Base-by-base conservation (phyloP, 2,888 invertebrate genomes). In the Diabrotica balteata region DNA sequence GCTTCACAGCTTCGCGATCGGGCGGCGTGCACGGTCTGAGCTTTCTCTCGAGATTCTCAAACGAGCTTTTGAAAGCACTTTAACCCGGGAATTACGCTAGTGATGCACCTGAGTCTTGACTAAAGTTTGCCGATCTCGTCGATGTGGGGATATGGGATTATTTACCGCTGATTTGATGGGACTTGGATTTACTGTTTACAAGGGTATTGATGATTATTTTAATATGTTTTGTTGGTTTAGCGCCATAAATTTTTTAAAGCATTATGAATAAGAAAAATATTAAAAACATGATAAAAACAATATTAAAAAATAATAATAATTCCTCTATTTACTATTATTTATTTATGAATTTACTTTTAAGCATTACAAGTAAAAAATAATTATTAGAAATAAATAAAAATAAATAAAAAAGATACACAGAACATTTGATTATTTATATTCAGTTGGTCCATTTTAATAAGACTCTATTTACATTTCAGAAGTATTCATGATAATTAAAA, bases 61-160 rank as follows among this genome's bases (percentile, higher is more conserved):
- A 66, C 44, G 68, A 74, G 74, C 77, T 77, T 73, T 78, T 73
- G 66, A 72, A 57, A 57, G 8, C 71, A 70, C 44, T 75, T 75
- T 75, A 69, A 75, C 75, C 78, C 78, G 78, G 76, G 77, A 76
- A 76, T 76, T 77, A 74, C 76, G 78, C 74, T 75, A 75, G 79
- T 72, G 65, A 54, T 63, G 66, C 63, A 66, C 51, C 59, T 50
- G 52, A 66, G 52, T 62, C 60, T 57, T 46, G 55, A 57, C 46
- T 58, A 51, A 7, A 8, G n/a, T 17, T 66, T 57, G 10, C 49
- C 52, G 22, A 54, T 49, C 44, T 53, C 47, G 9, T 45, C 17
- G 46, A 59, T 59, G 64, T 64, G 22, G 63, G 32, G 53, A 58
- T 46, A 63, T 67, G 67, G 54, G 59, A 59, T 67, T 32, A 32